Conservation (phyloP, 1,140 invertebrate species). For the Chironomus striatipennis region DNA sequence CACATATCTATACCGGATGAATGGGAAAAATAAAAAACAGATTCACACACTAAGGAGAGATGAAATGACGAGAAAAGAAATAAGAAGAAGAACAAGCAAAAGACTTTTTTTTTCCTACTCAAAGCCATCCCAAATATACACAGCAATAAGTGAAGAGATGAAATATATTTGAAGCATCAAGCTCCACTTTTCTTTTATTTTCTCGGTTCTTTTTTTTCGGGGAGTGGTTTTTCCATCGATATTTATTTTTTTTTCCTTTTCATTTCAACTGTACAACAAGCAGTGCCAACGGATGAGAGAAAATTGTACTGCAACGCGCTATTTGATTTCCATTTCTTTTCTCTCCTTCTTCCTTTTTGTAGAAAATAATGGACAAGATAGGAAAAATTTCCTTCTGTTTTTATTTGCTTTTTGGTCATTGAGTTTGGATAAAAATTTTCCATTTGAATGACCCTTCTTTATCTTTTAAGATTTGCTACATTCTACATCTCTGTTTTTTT, state of each 20-base stretch:
- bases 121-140: neutral
- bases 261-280: neutral
- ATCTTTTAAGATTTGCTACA: neutral
- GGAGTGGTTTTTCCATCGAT: conserved; percentile 23
- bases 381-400: neutral
- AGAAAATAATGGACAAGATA: neutral
- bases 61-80: too few relatives aligned
- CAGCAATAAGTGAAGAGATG: neutral
- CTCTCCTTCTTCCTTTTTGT: neutral
- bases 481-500: neutral
- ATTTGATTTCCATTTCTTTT: neutral
- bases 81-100: too few relatives aligned
- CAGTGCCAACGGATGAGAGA: too few relatives aligned
- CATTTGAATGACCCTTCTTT: conserved; percentile 14
- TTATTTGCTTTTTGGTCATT: too few relatives aligned
- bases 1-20: neutral
- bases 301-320: neutral
- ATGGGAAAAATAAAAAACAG: conserved; percentile 2
- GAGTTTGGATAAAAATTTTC: neutral
- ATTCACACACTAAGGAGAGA: neutral
- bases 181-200: neutral
- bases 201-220: too few relatives aligned
- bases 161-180: neutral
- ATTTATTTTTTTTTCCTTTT: conserved; percentile 11
- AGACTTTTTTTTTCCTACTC: neutral